Evolutionary conservation across 1,140 invertebrate species (phyloP).

Genomic region (Conus betulinus): DNA sequence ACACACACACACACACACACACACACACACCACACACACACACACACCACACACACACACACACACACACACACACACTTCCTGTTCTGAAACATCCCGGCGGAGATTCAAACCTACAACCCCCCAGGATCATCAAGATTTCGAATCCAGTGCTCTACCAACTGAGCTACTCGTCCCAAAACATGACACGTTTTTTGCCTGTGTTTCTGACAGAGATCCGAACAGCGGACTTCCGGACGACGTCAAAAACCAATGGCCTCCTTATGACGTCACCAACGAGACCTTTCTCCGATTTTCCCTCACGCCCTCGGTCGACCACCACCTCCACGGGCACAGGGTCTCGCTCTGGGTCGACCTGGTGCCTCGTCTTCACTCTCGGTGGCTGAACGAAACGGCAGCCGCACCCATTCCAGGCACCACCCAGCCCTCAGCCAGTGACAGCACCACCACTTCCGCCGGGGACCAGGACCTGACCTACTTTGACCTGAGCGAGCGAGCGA

Average conservation of each 20-base stretch:
- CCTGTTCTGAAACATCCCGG: too few relatives aligned
- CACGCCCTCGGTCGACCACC: neutral
- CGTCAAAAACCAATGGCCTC: neutral
- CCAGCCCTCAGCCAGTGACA: neutral
- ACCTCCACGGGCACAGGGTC: neutral
- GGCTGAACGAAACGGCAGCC: neutral
- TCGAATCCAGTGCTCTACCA: too few relatives aligned
- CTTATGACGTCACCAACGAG: slow-evolving; percentile 26
- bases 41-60: too few relatives aligned
- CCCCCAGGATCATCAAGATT: too few relatives aligned
- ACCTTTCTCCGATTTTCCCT: slow-evolving; percentile 4
- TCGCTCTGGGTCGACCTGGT: slow-evolving; percentile 18
- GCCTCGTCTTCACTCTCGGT: slow-evolving; percentile 20
- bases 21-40: too few relatives aligned
- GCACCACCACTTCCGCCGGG: neutral
- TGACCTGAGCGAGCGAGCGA: neutral
- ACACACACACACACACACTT: too few relatives aligned
- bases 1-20: too few relatives aligned
- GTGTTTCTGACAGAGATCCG: neutral
- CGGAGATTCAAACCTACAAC: too few relatives aligned
- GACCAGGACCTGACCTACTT: neutral
- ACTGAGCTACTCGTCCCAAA: too few relatives aligned
- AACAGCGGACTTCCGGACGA: slow-evolving; percentile 1
- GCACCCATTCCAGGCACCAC: neutral
- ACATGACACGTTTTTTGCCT: neutral